Evolutionary conservation across 2,113 vertebrate genomes (phyloP).

Genomic region (Grallaria varia): DNA sequence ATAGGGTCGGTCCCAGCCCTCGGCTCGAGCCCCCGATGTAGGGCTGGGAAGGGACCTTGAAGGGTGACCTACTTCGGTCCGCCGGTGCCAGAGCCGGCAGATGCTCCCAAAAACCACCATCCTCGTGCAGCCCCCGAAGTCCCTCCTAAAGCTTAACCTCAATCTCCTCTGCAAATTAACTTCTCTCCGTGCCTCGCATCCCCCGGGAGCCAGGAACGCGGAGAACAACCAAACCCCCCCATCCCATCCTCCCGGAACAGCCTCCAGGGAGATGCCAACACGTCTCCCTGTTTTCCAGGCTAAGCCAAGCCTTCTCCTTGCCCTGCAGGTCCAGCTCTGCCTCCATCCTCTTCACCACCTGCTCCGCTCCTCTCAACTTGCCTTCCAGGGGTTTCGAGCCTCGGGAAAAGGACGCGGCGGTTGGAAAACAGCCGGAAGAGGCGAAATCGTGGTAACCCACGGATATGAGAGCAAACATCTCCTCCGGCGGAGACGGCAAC

Average conservation of each 20-base stretch:
- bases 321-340: background rate
- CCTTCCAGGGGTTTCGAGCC: background rate
- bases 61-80: conserved; percentile 65
- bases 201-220: rapidly evolving
- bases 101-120: conserved; percentile 34
- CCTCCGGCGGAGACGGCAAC: background rate
- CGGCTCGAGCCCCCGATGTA: background rate
- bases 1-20: conserved; percentile 37
- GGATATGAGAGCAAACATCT: background rate
- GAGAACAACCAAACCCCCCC: background rate
- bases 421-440: background rate
- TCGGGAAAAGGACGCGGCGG: rapidly evolving
- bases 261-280: background rate
- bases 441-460: background rate
- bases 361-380: background rate
- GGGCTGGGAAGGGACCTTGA: conserved; percentile 55
- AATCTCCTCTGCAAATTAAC: conserved; percentile 42
- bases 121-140: background rate
- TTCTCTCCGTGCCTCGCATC: background rate
- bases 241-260: background rate
- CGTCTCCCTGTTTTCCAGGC: background rate
- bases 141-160: conserved; percentile 29
- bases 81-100: background rate
- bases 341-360: background rate
- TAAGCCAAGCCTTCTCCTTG: background rate